These are phyloP conservation scores for Mesembrinibis cayennensis DNA, from an alignment of 2,113 vertebrate genomes.

Conservation along the genomic window DNA sequence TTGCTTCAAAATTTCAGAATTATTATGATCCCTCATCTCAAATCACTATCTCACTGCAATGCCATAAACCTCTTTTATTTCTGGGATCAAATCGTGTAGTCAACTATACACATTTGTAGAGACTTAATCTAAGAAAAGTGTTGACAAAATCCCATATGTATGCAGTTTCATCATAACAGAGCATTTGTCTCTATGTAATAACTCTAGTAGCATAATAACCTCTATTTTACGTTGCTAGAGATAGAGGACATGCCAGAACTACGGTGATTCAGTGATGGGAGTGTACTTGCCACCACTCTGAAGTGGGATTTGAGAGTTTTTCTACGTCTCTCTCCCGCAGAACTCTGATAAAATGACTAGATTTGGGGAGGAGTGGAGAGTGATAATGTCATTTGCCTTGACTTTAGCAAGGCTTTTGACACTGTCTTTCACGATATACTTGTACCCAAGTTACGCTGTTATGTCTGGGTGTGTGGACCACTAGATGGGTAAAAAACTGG, in stretches of 20 bases:
- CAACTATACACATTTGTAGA: not conserved
- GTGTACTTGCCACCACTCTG: not conserved
- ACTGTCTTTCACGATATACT: not conserved
- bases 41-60: not conserved
- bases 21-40: not conserved
- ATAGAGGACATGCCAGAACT: not conserved
- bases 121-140: not conserved
- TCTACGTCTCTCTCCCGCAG: not conserved
- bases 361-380: not conserved
- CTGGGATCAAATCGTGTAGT: not conserved
- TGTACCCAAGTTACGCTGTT: not conserved
- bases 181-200: not conserved
- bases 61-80: not conserved
- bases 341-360: not conserved
- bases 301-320: not conserved
- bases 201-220: not conserved
- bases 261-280: not conserved
- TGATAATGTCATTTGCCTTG: not conserved
- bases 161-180: not conserved
- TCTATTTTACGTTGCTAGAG: not conserved
- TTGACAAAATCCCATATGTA: not conserved
- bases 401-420: not conserved
- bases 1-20: not conserved
- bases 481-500: not conserved
- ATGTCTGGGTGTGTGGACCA: not conserved